Conservation (phyloP, 2,113 vertebrate genomes). For the Podarcis muralis region DNA sequence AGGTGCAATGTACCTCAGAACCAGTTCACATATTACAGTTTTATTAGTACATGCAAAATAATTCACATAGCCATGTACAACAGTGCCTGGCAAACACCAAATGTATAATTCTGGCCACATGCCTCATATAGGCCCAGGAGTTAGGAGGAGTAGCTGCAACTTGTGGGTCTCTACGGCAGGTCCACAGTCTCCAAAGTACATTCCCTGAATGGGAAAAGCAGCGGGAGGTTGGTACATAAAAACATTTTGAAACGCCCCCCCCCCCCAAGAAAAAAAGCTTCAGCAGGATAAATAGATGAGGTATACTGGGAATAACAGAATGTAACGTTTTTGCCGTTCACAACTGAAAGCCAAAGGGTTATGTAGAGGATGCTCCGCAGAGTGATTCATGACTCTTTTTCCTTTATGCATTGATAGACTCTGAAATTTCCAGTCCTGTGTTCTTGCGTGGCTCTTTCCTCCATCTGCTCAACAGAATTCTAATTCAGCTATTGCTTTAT, state of each 20-base stretch:
- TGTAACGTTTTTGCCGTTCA: neutral
- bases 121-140: no score
- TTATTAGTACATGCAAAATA: neutral
- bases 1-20: neutral
- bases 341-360: constrained; percentile 11
- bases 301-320: constrained; percentile 14
- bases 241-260: constrained; percentile 25
- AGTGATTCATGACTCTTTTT: neutral
- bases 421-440: constrained; percentile 36
- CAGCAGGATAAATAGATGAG: constrained; percentile 26
- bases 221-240: constrained; percentile 46
- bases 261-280: constrained; percentile 12
- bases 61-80: neutral
- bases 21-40: neutral
- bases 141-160: neutral
- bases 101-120: neutral
- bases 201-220: constrained; percentile 8
- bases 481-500: constrained; percentile 32
- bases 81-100: no score
- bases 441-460: neutral
- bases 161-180: neutral
- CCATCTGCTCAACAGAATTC: constrained; percentile 32
- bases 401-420: constrained; percentile 27
- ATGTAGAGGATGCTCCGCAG: constrained; percentile 8
- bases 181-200: neutral